These are phyloP conservation scores for Heloderma charlesbogerti DNA, from an alignment of 2,113 vertebrate genomes.

Conservation along the genomic window DNA sequence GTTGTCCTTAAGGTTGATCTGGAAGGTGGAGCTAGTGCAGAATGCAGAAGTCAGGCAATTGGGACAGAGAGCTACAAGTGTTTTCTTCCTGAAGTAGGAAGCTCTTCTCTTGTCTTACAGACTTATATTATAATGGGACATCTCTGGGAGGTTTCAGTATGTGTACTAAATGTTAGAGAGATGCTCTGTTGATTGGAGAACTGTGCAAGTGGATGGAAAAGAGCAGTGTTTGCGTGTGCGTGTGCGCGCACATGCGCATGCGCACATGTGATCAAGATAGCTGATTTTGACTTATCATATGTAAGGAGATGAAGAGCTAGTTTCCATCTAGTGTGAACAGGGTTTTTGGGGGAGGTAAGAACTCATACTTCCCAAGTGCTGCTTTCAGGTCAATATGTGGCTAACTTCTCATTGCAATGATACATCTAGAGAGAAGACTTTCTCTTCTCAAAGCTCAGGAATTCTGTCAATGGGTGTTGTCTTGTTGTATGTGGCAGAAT, in stretches of 20 bases:
- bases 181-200: neutral
- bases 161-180: no score
- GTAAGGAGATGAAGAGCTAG: no score
- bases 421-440: neutral
- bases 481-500: neutral
- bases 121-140: neutral
- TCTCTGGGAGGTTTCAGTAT: no score
- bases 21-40: no score
- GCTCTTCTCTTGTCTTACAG: neutral
- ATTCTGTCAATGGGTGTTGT: neutral
- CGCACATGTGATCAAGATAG: no score
- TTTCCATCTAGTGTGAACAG: neutral
- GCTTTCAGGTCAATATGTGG: neutral
- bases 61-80: neutral
- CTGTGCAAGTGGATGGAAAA: neutral
- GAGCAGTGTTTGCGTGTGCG: no score
- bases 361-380: neutral
- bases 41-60: no score
- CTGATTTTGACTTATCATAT: no score
- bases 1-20: no score
- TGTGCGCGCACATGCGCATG: no score
- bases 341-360: neutral
- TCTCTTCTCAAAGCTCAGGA: neutral
- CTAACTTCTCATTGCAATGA: neutral
- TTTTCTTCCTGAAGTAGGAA: neutral